Evolutionary conservation across 2,888 invertebrate genomes (phyloP), one percentile per base, ranked within the genome.

Genomic region (Acleris literana): DNA sequence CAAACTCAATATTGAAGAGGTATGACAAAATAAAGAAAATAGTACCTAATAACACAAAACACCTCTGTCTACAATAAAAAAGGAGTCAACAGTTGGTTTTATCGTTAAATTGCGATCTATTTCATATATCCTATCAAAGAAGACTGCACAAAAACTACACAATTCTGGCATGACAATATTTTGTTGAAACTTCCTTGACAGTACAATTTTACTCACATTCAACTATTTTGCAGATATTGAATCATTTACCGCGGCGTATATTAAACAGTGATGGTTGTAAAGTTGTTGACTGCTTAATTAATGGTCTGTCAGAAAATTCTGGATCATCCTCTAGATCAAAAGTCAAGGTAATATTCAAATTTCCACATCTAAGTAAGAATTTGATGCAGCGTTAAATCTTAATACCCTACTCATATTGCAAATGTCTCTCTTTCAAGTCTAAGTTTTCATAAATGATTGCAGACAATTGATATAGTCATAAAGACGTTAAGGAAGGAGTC

Each of bases 181-280:
- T 16, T 44, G 33, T 54, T 29, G n/a, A 49, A 62, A 61, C 39
- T 22, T 7, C 11, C 9, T 2, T 49, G 55, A 43, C 43, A 20
- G 33, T 9, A 6, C 6, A 11, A 2, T 49, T 49, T 49, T 9
- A 33, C 9, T 33, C 33, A 1, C 33, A 11, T 61, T 48, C 43
- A 1, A 59, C 66, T 64, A 65, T 67, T 51, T 78, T 81, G 33
- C 76, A 91, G 90, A 82, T 91, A 48, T 55, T 84, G 25, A 81
- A 82, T 63, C 75, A 73, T 68, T 76, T 92, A 69, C 80, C 88
- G 2, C 77, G 81, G 22, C 82, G 84, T 62, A 80, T 91, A 59
- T 63, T 89, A 20, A 83, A 81, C 66, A 86, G 83, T 61, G 91
- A 91, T 75, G 91, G 88, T 0, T 82, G 80, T 29, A 80, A 84